Conservation (phyloP, 2,797 vertebrate species). For the Rallus crepitans region DNA sequence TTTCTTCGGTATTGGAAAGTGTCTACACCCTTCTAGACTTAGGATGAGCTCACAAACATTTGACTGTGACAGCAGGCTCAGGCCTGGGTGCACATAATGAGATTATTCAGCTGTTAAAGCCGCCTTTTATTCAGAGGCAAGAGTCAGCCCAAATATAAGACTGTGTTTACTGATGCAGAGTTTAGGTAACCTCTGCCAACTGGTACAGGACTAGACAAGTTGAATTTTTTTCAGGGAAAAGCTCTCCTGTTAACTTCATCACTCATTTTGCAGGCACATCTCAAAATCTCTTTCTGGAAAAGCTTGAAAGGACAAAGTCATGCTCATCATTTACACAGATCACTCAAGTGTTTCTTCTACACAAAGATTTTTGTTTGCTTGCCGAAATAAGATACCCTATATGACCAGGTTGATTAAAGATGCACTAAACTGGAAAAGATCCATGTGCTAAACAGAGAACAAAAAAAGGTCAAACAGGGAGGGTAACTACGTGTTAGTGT, state of each 20-base stretch:
- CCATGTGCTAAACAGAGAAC: neutral
- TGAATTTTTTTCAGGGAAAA: neutral
- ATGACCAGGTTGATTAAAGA: neutral
- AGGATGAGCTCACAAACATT: fast-evolving
- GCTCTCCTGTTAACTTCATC: neutral
- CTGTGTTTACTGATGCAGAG: neutral
- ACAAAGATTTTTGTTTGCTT: neutral
- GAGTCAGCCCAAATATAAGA: neutral
- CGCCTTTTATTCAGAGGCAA: neutral
- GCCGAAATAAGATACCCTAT: neutral
- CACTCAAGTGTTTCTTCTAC: neutral
- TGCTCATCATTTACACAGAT: neutral
- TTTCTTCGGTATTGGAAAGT: neutral
- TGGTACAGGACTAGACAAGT: neutral
- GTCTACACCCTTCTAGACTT: neutral
- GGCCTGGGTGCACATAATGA: neutral
- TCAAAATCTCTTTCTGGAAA: neutral
- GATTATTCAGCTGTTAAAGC: neutral
- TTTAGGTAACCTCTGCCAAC: neutral
- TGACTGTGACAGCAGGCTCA: fast-evolving
- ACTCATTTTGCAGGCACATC: neutral
- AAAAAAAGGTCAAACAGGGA: neutral
- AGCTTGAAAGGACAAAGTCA: neutral
- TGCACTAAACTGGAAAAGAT: neutral
- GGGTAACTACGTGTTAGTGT: neutral